Evolutionary conservation across 2,797 vertebrate species (phyloP), one percentile per base, ranked within the genome.

Genomic region (Lophius americanus): DNA sequence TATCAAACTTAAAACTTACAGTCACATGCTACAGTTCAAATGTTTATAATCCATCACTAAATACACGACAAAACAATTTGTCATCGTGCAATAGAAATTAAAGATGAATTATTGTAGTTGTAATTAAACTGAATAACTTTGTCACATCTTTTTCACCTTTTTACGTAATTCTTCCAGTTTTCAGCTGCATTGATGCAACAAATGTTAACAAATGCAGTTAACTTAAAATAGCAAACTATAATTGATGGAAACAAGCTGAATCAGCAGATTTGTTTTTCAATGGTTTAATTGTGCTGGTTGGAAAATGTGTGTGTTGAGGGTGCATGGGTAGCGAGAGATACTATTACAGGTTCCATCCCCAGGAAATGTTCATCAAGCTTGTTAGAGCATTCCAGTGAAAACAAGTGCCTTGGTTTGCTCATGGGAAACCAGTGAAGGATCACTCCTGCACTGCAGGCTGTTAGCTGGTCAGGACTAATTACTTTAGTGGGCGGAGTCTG

Each of bases 401-500:
- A 47, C n/a, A 35, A 23, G 9, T 37, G 53, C 33, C 37, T 63
- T 32, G 32, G 36, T 36, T 12, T 53, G 50, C 8, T 6, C 2
- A 61, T 14, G 9, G 7, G 11, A 55, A 12, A 38, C 10, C 10
- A 39, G 35, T 32, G 52, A 60, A 11, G 32, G 33, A 60, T 68
- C 9, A 5, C 49, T 38, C 3, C 4, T 73, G 9, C 33, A 32
- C 60, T 32, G 7, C 44, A 78, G 33, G 63, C 33, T 38, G 6
- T 23, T 68, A 65, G 44, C 41, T 44, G 39, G 33, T 52, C 36
- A 11, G 44, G 44, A 2, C 8, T 49, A 23, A 2, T 23, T 49
- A n/a, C 11, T 41, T 58, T 56, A 39, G 35, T 13, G 14, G 13
- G 4, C 55, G 13, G 33, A 12, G 60, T 76, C 14, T 52, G 59